Percentiles rank a stretch among this genome's conserved stretches.
Evolutionary conservation across 2,888 invertebrate genomes (phyloP).

Genomic region (Nymphalis polychloros): DNA sequence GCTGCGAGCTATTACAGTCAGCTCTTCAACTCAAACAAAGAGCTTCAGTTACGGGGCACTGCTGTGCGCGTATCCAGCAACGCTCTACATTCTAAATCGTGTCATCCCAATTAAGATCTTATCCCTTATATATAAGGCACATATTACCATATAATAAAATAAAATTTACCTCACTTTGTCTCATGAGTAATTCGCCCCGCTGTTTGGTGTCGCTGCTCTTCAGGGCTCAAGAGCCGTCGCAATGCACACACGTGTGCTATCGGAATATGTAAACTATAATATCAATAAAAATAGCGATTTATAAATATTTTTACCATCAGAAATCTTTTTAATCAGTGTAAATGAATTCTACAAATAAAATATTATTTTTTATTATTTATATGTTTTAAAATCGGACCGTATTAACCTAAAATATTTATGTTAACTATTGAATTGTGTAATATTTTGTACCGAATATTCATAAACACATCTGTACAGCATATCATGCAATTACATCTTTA

Average conservation of each 20-base stretch:
- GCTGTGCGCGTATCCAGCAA: constrained; percentile 60
- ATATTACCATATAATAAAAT: constrained; percentile 51
- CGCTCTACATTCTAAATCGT: constrained; percentile 13
- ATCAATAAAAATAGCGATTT: constrained; percentile 18
- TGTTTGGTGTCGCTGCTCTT: constrained; percentile 78
- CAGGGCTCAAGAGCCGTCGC: constrained; percentile 64
- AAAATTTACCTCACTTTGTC: constrained; percentile 71
- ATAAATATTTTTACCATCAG: background rate
- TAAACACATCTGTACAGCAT: too few relatives aligned
- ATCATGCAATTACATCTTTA: too few relatives aligned
- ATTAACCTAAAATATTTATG: too few relatives aligned
- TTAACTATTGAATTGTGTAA: too few relatives aligned
- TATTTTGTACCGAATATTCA: too few relatives aligned
- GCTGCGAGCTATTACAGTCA: constrained; percentile 80
- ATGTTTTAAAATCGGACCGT: too few relatives aligned
- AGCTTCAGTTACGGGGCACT: constrained; percentile 70
- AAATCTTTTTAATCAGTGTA: too few relatives aligned
- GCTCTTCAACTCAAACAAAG: constrained; percentile 80
- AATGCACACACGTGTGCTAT: constrained; percentile 60
- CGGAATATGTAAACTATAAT: constrained; percentile 41
- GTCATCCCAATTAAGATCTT: constrained; percentile 69
- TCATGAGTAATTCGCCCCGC: constrained; percentile 74
- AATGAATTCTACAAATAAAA: too few relatives aligned
- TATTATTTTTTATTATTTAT: too few relatives aligned
- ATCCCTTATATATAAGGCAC: constrained; percentile 65